phyloP scores from a whole-genome alignment of 2,888 invertebrate species.

The Eupeodes latifasciatus region DNA sequence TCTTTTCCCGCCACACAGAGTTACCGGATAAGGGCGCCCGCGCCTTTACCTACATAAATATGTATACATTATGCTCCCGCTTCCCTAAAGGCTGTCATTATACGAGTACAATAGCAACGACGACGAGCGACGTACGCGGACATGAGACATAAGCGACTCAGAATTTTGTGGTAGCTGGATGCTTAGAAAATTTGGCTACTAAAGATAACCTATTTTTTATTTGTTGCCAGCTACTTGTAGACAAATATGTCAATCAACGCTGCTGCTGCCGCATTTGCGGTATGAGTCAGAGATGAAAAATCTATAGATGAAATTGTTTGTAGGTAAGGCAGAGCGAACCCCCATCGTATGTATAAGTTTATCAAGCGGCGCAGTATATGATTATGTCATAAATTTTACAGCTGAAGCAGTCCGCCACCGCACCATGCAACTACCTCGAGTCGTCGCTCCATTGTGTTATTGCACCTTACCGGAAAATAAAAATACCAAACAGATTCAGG shows the following conservation, averaged over 20 bases:
- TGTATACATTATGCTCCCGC: background rate
- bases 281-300: slow-evolving; percentile 62
- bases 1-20: slow-evolving; percentile 13
- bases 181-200: slow-evolving; percentile 65
- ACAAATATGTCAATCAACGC: slow-evolving; percentile 63
- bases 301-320: slow-evolving; percentile 32
- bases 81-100: background rate
- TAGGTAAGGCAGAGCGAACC: background rate
- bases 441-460: background rate
- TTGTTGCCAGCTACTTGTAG: slow-evolving; percentile 63
- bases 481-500: background rate
- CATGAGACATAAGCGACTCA: background rate
- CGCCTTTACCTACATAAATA: background rate
- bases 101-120: background rate
- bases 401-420: background rate
- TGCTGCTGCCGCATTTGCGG: background rate
- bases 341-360: background rate
- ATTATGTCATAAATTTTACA: slow-evolving; percentile 66
- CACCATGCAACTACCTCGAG: no score
- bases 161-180: slow-evolving; percentile 52
- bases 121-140: background rate
- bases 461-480: slow-evolving; percentile 54
- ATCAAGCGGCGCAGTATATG: slow-evolving; percentile 2
- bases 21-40: slow-evolving; percentile 59
- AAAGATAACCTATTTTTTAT: slow-evolving; percentile 65